A percentile compares a stretch with the other conserved stretches of the same genome.
Conservation (phyloP, 2,888 invertebrate genomes). For the Torymus auratus region DNA sequence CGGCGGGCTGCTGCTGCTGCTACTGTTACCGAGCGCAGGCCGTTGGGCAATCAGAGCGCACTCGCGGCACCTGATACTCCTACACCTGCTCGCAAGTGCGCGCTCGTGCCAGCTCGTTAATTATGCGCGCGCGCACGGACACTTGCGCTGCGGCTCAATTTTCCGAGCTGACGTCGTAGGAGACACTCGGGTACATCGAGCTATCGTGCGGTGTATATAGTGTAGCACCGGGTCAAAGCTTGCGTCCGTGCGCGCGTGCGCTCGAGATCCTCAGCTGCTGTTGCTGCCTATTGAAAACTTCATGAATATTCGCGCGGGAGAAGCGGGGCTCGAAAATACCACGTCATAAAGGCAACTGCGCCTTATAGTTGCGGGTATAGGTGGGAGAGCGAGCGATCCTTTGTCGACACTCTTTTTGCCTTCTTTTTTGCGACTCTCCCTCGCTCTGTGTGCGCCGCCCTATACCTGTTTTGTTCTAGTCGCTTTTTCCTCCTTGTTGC, state of each 20-base stretch:
- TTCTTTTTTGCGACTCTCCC: not conserved
- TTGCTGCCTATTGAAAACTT: slow-evolving; percentile 49
- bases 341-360: slow-evolving; percentile 49
- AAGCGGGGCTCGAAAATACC: slow-evolving; percentile 43
- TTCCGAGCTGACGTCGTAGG: not conserved
- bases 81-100: slow-evolving; percentile 27
- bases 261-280: slow-evolving; percentile 20
- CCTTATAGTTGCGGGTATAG: slow-evolving; percentile 7
- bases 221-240: not conserved
- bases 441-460: not conserved
- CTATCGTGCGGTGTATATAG: not conserved
- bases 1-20: not conserved
- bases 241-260: not conserved
- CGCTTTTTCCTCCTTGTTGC: slow-evolving; percentile 5
- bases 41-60: slow-evolving; percentile 44
- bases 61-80: slow-evolving; percentile 40
- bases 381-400: slow-evolving; percentile 37
- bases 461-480: slow-evolving; percentile 1
- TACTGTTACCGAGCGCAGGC: not conserved
- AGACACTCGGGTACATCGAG: not conserved
- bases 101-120: slow-evolving; percentile 34
- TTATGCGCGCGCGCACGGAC: slow-evolving; percentile 44
- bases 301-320: slow-evolving; percentile 53
- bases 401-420: slow-evolving; percentile 50
- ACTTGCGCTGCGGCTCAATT: slow-evolving; percentile 37